Evolutionary conservation across 2,797 vertebrate species (phyloP), one percentile per base, ranked within the genome.

Genomic region (Myotis vivesi): DNA sequence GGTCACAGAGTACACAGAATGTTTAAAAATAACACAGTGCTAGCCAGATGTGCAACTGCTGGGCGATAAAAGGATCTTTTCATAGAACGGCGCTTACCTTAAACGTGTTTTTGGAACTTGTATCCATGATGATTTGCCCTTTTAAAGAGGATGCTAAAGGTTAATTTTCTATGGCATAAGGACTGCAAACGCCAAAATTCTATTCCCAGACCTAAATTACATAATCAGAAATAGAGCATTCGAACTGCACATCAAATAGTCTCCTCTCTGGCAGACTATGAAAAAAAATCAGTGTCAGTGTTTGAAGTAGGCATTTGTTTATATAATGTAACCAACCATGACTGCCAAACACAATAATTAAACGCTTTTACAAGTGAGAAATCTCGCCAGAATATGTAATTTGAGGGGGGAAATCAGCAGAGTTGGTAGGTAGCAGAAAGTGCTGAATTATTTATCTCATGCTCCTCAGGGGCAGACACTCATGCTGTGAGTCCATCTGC

Each of bases 381-480:
- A 97, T 96, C 96, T 96, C 98, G 97, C 97, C 98, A 98, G 95
- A 97, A 97, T 87, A 87, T 97, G 95, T 97, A 97, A 98, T 96
- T 98, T 97, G 75, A 95, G 93, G 96, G 97, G 86, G 84, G 82
- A 93, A 96, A 97, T 96, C 98, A 97, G 97, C 80, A 95, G 80
- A 94, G 82, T 93, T 95, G 97, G 95, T 77, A 96, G 55, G 79
- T 11, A 19, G 88, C 69, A 96, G 93, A 92, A 95, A 95, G 94
- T 72, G 79, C 92, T 96, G 96, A 96, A 96, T 95, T 97, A 95
- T 94, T 96, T 94, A 87, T 71, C 84, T 92, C 22, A 6, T 36
- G 23, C 66, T 41, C 68, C 82, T 89, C 44, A 57, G 89, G 92
- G 89, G 89, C 85, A 93, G 88, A 95, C 55, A 51, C 25, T 46